Evolutionary conservation across 2,113 vertebrate species (phyloP).

Genomic region (Dasypus novemcinctus): DNA sequence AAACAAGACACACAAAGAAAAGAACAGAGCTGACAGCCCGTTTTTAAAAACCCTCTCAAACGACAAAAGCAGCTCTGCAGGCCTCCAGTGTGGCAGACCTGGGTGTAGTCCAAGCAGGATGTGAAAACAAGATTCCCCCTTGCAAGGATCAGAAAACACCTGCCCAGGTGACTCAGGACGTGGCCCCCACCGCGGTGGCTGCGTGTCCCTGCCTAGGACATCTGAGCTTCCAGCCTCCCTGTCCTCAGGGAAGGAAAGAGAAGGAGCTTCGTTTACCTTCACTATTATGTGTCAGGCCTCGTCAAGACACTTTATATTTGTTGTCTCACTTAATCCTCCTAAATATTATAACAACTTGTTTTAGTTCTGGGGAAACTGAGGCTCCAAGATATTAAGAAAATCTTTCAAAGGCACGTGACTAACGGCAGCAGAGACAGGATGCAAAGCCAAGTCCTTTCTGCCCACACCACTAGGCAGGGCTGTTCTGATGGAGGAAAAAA

Average conservation of each 20-base stretch:
- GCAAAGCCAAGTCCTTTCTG: neutral
- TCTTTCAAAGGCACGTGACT: neutral
- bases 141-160: neutral
- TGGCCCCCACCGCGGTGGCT: fast-evolving
- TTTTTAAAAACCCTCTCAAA: constrained; percentile 44
- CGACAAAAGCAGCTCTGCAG: neutral
- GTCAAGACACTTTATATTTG: neutral
- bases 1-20: neutral
- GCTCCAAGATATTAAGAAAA: neutral
- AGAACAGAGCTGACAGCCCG: constrained; percentile 49
- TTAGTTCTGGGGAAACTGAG: neutral
- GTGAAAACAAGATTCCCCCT: neutral
- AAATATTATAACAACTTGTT: neutral
- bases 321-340: neutral
- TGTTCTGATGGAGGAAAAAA: neutral
- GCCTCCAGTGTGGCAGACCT: neutral
- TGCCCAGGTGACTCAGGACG: fast-evolving
- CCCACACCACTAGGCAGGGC: fast-evolving
- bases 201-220: fast-evolving
- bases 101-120: neutral
- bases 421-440: neutral
- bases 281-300: neutral
- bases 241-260: neutral
- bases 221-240: fast-evolving
- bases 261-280: neutral